These are phyloP conservation scores for Spatula versicolor DNA, from an alignment of 2,797 vertebrate species.

Conservation along the genomic window DNA sequence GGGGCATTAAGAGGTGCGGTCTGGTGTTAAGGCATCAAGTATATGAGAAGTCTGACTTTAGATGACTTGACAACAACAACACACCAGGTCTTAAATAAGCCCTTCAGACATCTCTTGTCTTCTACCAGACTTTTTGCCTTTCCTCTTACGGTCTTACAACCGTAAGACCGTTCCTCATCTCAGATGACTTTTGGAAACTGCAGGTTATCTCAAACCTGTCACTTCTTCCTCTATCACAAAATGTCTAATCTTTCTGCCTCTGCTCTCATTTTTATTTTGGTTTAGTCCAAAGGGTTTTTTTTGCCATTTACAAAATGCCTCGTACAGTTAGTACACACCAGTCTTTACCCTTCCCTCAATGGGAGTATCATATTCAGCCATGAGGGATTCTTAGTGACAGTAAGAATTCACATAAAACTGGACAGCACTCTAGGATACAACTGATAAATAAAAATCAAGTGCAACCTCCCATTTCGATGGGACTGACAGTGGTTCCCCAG, in stretches of 20 bases:
- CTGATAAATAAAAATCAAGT: not conserved
- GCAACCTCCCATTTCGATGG: not conserved
- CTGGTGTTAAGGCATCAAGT: not conserved
- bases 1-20: rapidly evolving
- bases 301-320: not conserved
- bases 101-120: not conserved
- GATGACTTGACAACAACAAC: not conserved
- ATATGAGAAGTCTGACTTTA: not conserved
- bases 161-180: not conserved
- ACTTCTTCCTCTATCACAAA: not conserved
- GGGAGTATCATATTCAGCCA: not conserved
- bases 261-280: not conserved
- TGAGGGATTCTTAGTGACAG: not conserved
- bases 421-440: not conserved
- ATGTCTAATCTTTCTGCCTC: not conserved
- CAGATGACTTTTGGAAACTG: not conserved
- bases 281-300: not conserved
- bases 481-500: not conserved
- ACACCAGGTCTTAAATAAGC: not conserved
- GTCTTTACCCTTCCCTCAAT: not conserved
- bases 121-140: not conserved
- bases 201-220: not conserved
- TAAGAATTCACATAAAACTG: not conserved
- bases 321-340: not conserved
- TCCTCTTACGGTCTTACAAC: not conserved